Evolutionary conservation across 2,888 invertebrate species (phyloP), one percentile per base, ranked within the genome.

Genomic region (Macroteleia sp.): DNA sequence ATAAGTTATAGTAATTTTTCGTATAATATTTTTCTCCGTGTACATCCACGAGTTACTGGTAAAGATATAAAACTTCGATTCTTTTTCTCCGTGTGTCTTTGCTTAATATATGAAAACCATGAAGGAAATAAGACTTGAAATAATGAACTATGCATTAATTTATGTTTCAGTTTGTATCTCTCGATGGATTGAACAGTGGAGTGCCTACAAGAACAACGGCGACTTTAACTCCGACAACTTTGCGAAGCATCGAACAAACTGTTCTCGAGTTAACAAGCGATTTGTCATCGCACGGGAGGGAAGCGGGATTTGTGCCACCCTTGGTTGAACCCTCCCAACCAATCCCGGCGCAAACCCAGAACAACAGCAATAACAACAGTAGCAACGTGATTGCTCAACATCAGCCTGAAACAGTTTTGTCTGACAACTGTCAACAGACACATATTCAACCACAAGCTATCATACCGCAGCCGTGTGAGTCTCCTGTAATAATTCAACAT

Each of bases 231-330:
- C 98, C 98, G 80, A 98, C 98, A 46, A 98, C 97, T 85, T 93
- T 98, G 90, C 95, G 97, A 87, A 95, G 95, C 93, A 97, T 98
- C 92, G 97, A 98, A 92, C 97, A 98, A 88, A 96, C 97, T 0
- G 96, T 97, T 92, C 95, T 96, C 89, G 97, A 97, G 92, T 93
- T 97, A 88, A 96, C 96, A 92, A 94, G 94, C 89, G 94, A 95
- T 85, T 94, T 95, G 83, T 95, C 94, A 91, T 94, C 93, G 77
- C 95, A 94, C 92, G 93, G 96, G 86, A 96, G 95, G 92, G 97
- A 98, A 93, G 98, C 97, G 71, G 97, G 98, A 17, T 98, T 98
- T 92, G 97, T 98, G 80, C 98, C 98, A 73, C 98, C 98, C 19
- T 88, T 94, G 83, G 94, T 90, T 81, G 92, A 91, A 78, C 92